These are phyloP conservation scores for Etheostoma spectabile DNA, from an alignment of 2,113 vertebrate species.

Conservation along the genomic window DNA sequence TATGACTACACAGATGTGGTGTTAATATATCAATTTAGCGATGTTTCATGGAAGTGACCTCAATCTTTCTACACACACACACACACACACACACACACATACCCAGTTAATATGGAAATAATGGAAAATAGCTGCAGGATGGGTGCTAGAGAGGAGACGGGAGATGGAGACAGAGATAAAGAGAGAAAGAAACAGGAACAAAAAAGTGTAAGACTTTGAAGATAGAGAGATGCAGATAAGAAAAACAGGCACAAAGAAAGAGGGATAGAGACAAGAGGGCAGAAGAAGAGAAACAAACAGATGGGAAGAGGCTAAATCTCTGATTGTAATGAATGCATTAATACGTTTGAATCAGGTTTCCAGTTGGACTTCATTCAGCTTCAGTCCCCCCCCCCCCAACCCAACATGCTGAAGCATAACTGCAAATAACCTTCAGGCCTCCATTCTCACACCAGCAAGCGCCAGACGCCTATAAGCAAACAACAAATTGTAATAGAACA, in stretches of 20 bases:
- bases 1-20: background rate
- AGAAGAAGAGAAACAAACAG: background rate
- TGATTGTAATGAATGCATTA: slow-evolving; percentile 55
- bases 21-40: slow-evolving; percentile 31
- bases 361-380: slow-evolving; percentile 61
- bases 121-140: slow-evolving; percentile 21
- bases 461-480: slow-evolving; percentile 47
- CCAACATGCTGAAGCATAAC: background rate
- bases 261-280: background rate
- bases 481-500: slow-evolving; percentile 77
- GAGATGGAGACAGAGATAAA: slow-evolving; percentile 52
- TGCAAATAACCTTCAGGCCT: slow-evolving; percentile 46
- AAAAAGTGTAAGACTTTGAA: slow-evolving; percentile 44
- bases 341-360: slow-evolving; percentile 66
- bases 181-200: slow-evolving; percentile 23
- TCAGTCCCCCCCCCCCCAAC: slow-evolving; percentile 23
- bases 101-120: slow-evolving; percentile 30
- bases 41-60: slow-evolving; percentile 41
- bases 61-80: slow-evolving; percentile 14
- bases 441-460: slow-evolving; percentile 10
- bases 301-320: slow-evolving; percentile 24
- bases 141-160: slow-evolving; percentile 22
- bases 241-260: slow-evolving; percentile 29
- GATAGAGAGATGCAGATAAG: slow-evolving; percentile 54
- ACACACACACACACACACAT: slow-evolving; percentile 5